Base-by-base conservation (phyloP, 2,888 invertebrate genomes). In the Odiellus spinosus region DNA sequence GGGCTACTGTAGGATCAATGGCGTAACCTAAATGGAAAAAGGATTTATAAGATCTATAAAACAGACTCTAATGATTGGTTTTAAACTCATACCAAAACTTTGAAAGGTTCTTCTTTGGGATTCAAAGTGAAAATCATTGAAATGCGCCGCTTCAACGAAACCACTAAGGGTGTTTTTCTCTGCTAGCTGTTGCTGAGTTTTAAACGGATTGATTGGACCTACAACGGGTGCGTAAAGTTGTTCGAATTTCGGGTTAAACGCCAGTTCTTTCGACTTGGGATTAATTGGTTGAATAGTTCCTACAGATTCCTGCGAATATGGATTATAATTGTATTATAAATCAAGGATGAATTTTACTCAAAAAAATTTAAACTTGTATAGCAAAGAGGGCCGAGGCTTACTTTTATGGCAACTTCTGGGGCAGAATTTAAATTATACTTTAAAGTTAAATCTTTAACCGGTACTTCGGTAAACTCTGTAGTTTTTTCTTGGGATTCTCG, bases 41-140 rank as follows among this genome's bases (percentile, higher is more conserved):
- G n/a, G 15, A 46, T 60, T 38, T 59, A n/a, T n/a, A n/a, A n/a
- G n/a, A n/a, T n/a, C n/a, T 12, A n/a, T n/a, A n/a, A n/a, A n/a
- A n/a, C n/a, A n/a, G n/a, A n/a, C n/a, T n/a, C n/a, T n/a, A n/a
- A n/a, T n/a, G n/a, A n/a, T n/a, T n/a, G n/a, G n/a, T n/a, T n/a
- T n/a, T n/a, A n/a, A n/a, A n/a, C n/a, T 51, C 59, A 55, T 61
- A 75, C 77, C 93, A 62, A 82, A 93, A 63, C 90, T 91, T 34
- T 81, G 78, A 64, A 96, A 96, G 15, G 93, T 95, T 59, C 90
- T 70, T 48, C 95, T 73, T 63, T 96, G 93, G 64, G 86, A 88
- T 66, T 96, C 96, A 74, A 96, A 96, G 60, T 93, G 87, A 67
- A 98, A 98, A 58, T 86, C 84, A 67, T 84, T 95, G 43, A 98